A percentile compares a stretch with the other conserved stretches of the same genome.
Conservation (phyloP, 1,140 invertebrate species). For the Rhagoletis pomonella region DNA sequence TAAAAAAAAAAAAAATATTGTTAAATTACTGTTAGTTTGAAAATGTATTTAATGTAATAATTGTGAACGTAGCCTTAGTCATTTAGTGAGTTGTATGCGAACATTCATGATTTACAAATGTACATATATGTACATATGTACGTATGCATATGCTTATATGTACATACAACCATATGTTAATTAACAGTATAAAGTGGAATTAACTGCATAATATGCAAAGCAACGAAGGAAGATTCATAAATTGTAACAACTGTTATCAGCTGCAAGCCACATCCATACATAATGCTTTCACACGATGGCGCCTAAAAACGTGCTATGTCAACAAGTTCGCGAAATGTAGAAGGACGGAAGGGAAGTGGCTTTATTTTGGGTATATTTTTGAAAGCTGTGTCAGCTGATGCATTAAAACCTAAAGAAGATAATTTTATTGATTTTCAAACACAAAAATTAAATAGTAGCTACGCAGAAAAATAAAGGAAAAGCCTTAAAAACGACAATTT, state of each 20-base stretch:
- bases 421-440: background rate
- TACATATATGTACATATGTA: background rate
- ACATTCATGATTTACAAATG: background rate
- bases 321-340: too few species aligned
- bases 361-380: too few species aligned
- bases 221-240: background rate
- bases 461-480: too few species aligned
- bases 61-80: background rate
- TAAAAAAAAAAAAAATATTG: background rate
- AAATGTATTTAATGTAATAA: conserved; percentile 2
- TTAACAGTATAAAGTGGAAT: background rate
- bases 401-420: background rate
- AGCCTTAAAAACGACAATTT: too few species aligned
- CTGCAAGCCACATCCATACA: too few species aligned
- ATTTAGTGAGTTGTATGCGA: background rate
- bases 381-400: background rate
- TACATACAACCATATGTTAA: background rate
- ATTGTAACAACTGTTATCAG: background rate
- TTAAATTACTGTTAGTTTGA: background rate
- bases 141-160: background rate
- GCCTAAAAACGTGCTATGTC: conserved; percentile 14
- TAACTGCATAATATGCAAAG: background rate
- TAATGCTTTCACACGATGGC: background rate
- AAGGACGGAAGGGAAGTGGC: too few species aligned
- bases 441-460: background rate